Conservation (phyloP, 1,140 invertebrate species). For the Littorina saxatilis region DNA sequence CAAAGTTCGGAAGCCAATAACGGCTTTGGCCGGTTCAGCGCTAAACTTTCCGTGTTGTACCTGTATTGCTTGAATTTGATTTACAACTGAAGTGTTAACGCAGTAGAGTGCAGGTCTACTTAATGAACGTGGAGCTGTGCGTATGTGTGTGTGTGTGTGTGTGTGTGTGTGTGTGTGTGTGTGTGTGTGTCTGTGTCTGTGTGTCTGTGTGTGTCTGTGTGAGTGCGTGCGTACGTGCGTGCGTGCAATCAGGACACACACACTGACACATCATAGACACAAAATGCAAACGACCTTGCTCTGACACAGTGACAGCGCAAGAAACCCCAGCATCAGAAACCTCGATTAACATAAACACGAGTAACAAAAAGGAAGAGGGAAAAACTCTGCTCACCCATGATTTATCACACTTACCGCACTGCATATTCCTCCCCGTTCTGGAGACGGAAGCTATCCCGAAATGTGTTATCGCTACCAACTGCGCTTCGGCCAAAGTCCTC, state of each 20-base stretch:
- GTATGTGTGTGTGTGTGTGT: not conserved
- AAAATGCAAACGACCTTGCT: not conserved
- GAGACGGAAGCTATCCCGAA: too few relatives aligned
- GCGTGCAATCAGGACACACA: not conserved
- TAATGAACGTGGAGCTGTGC: not conserved
- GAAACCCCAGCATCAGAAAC: not conserved
- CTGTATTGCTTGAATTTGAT: not conserved
- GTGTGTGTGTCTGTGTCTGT: not conserved
- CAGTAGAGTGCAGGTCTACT: too few relatives aligned
- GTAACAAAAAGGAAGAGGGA: not conserved
- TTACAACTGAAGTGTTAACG: too few relatives aligned
- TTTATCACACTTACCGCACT: not conserved
- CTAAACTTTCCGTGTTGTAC: not conserved
- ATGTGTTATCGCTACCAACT: too few relatives aligned
- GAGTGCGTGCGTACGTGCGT: not conserved
- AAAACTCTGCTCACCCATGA: not conserved
- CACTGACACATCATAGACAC: not conserved
- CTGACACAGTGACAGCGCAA: not conserved
- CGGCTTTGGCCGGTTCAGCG: not conserved
- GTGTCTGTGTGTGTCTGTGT: not conserved
- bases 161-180: too few relatives aligned
- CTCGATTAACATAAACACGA: too few relatives aligned
- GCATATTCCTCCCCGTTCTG: too few relatives aligned
- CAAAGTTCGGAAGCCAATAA: not conserved
- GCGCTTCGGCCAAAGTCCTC: too few relatives aligned